phyloP scores from a whole-genome alignment of 2,113 vertebrate species.

The Microcebus tavaratra region DNA sequence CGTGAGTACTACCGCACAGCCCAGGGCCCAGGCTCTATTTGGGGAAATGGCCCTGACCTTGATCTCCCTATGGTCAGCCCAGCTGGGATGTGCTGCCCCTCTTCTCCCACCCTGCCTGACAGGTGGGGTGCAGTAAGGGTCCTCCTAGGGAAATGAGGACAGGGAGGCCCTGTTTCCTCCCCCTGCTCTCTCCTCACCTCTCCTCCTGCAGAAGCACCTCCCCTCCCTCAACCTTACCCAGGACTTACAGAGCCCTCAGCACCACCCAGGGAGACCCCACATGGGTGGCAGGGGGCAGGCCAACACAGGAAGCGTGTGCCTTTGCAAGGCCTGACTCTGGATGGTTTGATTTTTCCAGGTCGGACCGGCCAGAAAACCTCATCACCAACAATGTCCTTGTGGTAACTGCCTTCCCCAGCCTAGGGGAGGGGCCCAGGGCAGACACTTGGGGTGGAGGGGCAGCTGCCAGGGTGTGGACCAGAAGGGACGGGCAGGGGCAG shows the following conservation, averaged over 20 bases:
- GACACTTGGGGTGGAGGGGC: not conserved
- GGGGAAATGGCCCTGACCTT: not conserved
- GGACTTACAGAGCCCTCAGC: no score
- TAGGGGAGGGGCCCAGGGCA: not conserved
- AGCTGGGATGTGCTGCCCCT: not conserved
- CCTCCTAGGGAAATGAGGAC: not conserved
- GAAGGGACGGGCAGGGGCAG: not conserved
- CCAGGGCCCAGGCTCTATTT: not conserved
- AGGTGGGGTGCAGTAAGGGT: not conserved
- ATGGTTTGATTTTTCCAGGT: conserved; percentile 79
- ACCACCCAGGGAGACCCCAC: not conserved
- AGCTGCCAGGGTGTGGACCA: not conserved
- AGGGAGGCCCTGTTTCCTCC: not conserved
- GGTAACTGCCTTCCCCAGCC: conserved; percentile 77
- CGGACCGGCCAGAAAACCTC: conserved; percentile 82
- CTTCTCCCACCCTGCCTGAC: not conserved
- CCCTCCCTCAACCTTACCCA: not conserved
- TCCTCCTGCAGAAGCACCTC: not conserved
- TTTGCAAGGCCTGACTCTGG: not conserved
- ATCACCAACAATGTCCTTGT: conserved; percentile 86
- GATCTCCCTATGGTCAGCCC: not conserved
- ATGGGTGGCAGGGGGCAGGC: not conserved
- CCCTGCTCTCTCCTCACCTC: not conserved
- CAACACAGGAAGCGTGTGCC: not conserved
- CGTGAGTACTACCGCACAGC: conserved; percentile 77